Base-by-base conservation (phyloP, 2,797 vertebrate species). In the Rhabdophis nuchalis region DNA sequence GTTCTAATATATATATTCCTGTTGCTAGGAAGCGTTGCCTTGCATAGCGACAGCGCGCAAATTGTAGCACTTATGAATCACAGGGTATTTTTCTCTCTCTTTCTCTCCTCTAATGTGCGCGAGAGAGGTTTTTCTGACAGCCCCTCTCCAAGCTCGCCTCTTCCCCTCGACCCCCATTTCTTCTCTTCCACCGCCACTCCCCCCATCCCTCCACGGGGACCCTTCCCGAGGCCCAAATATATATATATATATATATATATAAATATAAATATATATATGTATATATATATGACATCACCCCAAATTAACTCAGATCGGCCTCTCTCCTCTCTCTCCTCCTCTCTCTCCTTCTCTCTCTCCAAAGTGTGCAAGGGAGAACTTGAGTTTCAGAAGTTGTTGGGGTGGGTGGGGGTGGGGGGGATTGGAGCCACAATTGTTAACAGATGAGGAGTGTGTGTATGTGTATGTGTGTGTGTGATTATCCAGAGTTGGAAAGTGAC, bases 11-110 rank as follows among this genome's bases (percentile, higher is more conserved):
- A 77, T 77, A 90, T 93, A 92, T 93, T 93, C 90, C 92, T 92
- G 93, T 93, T 93, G 93, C 93, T 93, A 93, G 91, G 91, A 92
- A 90, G 91, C 93, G 50, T 64, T 53, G 36, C 57, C 85, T 72
- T 57, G n/a, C 89, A 77, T 86, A 72, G 64, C 36, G 87, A 91
- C 60, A 88, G 89, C 88, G 56, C 27, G 20, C 56, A 68, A 93
- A 92, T 89, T 89, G 93, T 89, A 89, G 77, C 89, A 77, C 77
- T 91, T 92, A 89, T 36, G 86, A 91, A 91, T 92, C 89, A 86
- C 68, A 86, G 89, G 32, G 41, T 46, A 14, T 64, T 56, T 61
- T 10, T 7, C 1, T 1, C 13, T 2, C n/a, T n/a, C 64, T 3
- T 29, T 61, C 64, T 32, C 18, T 10, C 18, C 29, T n/a, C 64